These are phyloP conservation scores for Tenodera sinensis DNA, from an alignment of 2,888 invertebrate genomes.

Conservation along the genomic window DNA sequence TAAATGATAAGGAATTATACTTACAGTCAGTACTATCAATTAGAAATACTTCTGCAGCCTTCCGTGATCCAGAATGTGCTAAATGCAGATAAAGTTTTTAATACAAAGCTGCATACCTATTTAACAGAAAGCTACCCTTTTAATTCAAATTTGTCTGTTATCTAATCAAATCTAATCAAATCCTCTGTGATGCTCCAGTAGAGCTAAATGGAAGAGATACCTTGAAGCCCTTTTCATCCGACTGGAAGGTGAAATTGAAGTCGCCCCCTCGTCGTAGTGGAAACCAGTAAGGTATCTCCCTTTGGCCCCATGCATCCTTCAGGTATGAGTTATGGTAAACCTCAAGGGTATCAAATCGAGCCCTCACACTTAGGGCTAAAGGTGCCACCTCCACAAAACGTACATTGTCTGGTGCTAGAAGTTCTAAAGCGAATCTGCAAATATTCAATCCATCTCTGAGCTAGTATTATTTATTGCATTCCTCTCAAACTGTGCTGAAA, in stretches of 20 bases:
- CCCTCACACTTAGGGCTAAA: neutral
- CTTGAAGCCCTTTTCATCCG: slow-evolving; percentile 7
- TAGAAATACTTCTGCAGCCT: too few species aligned
- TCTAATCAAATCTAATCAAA: too few species aligned
- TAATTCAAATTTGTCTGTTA: too few species aligned
- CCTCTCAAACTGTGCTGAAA: too few species aligned
- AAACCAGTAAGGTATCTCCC: slow-evolving; percentile 13
- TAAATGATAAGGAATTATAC: too few species aligned
- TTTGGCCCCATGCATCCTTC: neutral
- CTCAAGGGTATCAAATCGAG: neutral
- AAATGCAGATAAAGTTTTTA: too few species aligned
- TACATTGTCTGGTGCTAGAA: neutral
- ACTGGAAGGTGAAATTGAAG: neutral
- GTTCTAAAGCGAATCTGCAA: neutral
- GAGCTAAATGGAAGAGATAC: neutral
- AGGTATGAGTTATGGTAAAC: slow-evolving; percentile 5
- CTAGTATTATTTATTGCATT: too few species aligned
- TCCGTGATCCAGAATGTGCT: too few species aligned
- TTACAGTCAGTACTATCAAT: too few species aligned
- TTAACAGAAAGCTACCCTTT: too few species aligned
- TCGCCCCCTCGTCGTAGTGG: neutral
- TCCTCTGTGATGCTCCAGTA: too few species aligned
- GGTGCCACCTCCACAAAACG: neutral
- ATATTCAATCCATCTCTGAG: neutral
- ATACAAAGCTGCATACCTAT: too few species aligned